These are phyloP conservation scores for human DNA, from an alignment of 2,113 vertebrate genomes.

Conservation along the genomic window DNA sequence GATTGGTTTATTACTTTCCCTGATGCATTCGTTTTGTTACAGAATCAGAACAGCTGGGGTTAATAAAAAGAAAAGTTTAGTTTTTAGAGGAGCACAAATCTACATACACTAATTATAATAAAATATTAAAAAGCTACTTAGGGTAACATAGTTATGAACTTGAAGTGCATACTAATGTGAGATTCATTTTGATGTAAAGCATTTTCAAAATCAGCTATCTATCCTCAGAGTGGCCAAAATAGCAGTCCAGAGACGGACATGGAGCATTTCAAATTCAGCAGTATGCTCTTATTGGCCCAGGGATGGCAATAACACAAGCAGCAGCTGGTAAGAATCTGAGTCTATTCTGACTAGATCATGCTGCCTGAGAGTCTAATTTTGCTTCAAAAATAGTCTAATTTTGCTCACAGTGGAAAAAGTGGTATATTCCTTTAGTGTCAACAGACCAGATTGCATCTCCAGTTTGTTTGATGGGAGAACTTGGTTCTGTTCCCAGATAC, in stretches of 20 bases:
- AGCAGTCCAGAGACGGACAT: constrained; percentile 75
- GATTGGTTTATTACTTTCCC: constrained; percentile 51
- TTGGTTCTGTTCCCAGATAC: constrained; percentile 78
- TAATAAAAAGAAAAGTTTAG: constrained; percentile 76
- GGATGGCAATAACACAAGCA: constrained; percentile 64
- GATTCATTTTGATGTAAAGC: constrained; percentile 67
- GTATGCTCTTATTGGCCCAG: constrained; percentile 76
- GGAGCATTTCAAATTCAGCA: constrained; percentile 77
- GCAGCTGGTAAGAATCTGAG: constrained; percentile 77
- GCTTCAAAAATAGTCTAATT: constrained; percentile 76
- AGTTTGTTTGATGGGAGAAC: constrained; percentile 76
- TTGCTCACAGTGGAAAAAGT: constrained; percentile 77
- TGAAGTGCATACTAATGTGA: constrained; percentile 73
- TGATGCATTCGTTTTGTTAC: constrained; percentile 46
- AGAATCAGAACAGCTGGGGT: constrained; percentile 71
- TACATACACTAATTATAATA: constrained; percentile 75
- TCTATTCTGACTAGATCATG: constrained; percentile 77
- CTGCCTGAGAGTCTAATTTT: constrained; percentile 78
- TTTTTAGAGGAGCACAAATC: constrained; percentile 71
- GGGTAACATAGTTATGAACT: constrained; percentile 71
- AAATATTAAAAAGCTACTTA: constrained; percentile 78
- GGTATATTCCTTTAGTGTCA: constrained; percentile 78
- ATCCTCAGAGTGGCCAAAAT: constrained; percentile 75
- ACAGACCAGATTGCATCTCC: constrained; percentile 77
- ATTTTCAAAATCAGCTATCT: constrained; percentile 74